Evolutionary conservation across 2,888 invertebrate species (phyloP).

Genomic region (Ditula angustiorana): DNA sequence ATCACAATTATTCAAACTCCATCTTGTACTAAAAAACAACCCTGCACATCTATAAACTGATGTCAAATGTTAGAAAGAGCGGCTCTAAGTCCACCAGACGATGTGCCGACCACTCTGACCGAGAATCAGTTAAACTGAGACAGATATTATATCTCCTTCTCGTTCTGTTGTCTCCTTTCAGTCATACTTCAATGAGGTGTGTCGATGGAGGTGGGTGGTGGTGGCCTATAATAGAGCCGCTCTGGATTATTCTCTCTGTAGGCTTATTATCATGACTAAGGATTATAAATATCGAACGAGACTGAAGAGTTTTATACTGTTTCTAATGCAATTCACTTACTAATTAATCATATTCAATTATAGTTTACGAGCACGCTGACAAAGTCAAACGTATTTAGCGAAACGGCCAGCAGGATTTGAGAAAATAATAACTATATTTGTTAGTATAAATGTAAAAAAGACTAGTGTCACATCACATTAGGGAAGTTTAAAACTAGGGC

Average conservation of each 20-base stretch:
- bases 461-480: constrained; percentile 28
- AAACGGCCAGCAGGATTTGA: constrained; percentile 9
- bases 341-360: constrained; percentile 25
- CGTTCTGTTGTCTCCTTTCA: neutral
- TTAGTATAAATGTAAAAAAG: constrained; percentile 8
- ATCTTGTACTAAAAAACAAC: neutral
- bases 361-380: constrained; percentile 14
- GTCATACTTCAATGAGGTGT: neutral
- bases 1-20: neutral
- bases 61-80: neutral
- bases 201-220: neutral
- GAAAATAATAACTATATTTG: constrained; percentile 4
- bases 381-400: constrained; percentile 26
- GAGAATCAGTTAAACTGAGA: neutral
- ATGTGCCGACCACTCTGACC: neutral
- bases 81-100: neutral
- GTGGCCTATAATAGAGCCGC: neutral
- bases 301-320: constrained; percentile 40
- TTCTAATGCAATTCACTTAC: constrained; percentile 26
- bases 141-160: neutral
- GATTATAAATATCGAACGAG: constrained; percentile 36
- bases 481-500: neutral
- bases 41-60: neutral
- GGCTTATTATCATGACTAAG: constrained; percentile 32
- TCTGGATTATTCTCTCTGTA: constrained; percentile 27